Evolutionary conservation across 2,888 invertebrate genomes (phyloP), one percentile per base, ranked within the genome.

Genomic region (Latrodectus elegans): DNA sequence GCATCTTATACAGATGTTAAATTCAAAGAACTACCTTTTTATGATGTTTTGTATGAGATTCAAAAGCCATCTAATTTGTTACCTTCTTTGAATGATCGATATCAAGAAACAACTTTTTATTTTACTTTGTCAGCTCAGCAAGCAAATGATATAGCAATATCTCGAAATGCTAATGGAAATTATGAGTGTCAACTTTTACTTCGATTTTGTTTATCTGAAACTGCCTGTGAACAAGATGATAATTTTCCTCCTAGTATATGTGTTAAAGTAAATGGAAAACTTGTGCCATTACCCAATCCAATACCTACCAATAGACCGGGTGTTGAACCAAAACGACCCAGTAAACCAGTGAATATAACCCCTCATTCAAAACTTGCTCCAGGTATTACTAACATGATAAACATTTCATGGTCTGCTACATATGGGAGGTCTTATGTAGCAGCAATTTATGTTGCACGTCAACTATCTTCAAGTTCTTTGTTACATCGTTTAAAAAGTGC

Each of bases 261-360:
- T 91, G 97, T 98, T 75, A 97, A 97, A 94, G 96, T 98, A 89
- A 98, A 98, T 93, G 95, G 96, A 91, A 97, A 97, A 93, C 93
- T 96, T 91, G 97, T 97, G 91, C 95, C 96, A 88, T 93, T 99
- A 91, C 98, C 98, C 90, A 97, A 97, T 93, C 97, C 97, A 85
- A 97, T 99, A 92, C 98, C 99, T 76, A 98, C 98, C 86, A 99
- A 98, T 93, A 97, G 98, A 92, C 98, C 97, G 4, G 97, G 97
- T 49, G 97, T 97, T 14, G 99, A 99, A 92, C 97, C 99, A 77
- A 99, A 98, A 93, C 94, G 99, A 90, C 99, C 98, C 4, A 97
- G 98, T 4, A 94, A 97, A 78, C 99, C 99, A 0, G 97, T 99
- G 6, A 98, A 99, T 93, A 97, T 99, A 88, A 98, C 99, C 3